A percentile compares a stretch with the other conserved stretches of the same genome.
Evolutionary conservation across 2,113 vertebrate genomes (phyloP).

Genomic region (Chaenogobius annularis): DNA sequence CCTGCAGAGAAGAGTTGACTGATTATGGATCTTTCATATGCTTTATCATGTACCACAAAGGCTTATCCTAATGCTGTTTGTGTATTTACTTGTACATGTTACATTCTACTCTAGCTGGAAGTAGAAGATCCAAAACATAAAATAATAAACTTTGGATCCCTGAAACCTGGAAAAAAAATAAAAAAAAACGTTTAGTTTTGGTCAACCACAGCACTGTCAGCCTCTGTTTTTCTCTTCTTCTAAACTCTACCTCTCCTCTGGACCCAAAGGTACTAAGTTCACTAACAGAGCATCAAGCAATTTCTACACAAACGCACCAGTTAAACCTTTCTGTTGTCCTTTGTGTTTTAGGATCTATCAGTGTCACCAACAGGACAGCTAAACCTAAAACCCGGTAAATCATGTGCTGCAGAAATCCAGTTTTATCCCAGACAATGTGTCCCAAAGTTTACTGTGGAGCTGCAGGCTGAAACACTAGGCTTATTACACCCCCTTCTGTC

Average conservation of each 20-base stretch:
- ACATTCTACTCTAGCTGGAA: too few relatives aligned
- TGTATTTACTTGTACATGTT: neutral
- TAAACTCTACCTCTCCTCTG: slow-evolving; percentile 64
- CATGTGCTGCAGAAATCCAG: slow-evolving; percentile 76
- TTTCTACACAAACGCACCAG: too few relatives aligned
- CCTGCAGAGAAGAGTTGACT: neutral
- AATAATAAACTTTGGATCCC: slow-evolving; percentile 80
- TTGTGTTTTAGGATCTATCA: slow-evolving; percentile 61
- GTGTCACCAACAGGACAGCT: slow-evolving; percentile 68
- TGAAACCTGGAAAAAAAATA: slow-evolving; percentile 76
- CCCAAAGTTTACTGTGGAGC: slow-evolving; percentile 76
- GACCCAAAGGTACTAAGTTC: slow-evolving; percentile 75
- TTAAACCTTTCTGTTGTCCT: neutral
- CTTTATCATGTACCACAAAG: neutral
- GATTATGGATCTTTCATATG: neutral
- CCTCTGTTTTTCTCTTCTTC: slow-evolving; percentile 73
- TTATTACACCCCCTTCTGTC: slow-evolving; percentile 79
- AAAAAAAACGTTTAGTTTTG: slow-evolving; percentile 75
- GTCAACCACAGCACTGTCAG: slow-evolving; percentile 79
- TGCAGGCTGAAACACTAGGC: slow-evolving; percentile 77
- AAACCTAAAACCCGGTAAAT: slow-evolving; percentile 75
- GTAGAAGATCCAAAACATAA: slow-evolving; percentile 78
- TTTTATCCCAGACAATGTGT: slow-evolving; percentile 77
- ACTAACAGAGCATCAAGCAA: neutral
- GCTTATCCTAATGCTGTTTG: neutral